Evolutionary conservation across 1,140 invertebrate species (phyloP), one percentile per base, ranked within the genome.

Genomic region (Cydia splendana): DNA sequence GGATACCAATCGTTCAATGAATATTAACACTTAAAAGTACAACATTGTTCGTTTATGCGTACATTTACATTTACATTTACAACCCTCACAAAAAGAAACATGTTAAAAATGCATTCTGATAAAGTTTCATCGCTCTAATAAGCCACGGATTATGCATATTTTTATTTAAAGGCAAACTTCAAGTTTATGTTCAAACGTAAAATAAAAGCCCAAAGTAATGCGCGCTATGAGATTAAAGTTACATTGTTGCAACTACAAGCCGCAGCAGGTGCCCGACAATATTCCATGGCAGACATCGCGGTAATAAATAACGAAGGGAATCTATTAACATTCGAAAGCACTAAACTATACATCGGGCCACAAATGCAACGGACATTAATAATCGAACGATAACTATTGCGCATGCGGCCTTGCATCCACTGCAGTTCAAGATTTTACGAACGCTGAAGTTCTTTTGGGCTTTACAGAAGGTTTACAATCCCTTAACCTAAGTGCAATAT

Each of bases 301-400:
- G 67, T 18, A 34, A 71, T 71, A 71, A 71, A 71, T 71, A 38
- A 71, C 34, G 34, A 34, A 42, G 67, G 67, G 67, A 71, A 71
- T 71, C 67, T 71, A 71, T 71, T 71, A 71, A 71, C 67, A 71
- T 71, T 71, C 38, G 67, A 71, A 71, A 71, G 67, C 34, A 71
- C 30, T 71, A 38, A 69, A 34, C 65, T 69, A n/a, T 45, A 71
- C 67, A 38, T 71, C n/a, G 20, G 38, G 13, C 65, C 10, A 71
- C 67, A 71, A 71, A 45, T 45, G 67, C 67, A 71, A 71, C 67
- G 67, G 67, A n/a, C 67, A 71, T 71, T 71, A 71, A 71, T 71
- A 71, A 71, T 71, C 67, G 30, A 71, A 38, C 7, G 34, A 71
- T 71, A 71, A 71, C 30, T 45, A 71, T 69, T 38, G 65, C 67